Evolutionary conservation across 2,113 vertebrate genomes (phyloP).

Genomic region (Lampris incognitus): DNA sequence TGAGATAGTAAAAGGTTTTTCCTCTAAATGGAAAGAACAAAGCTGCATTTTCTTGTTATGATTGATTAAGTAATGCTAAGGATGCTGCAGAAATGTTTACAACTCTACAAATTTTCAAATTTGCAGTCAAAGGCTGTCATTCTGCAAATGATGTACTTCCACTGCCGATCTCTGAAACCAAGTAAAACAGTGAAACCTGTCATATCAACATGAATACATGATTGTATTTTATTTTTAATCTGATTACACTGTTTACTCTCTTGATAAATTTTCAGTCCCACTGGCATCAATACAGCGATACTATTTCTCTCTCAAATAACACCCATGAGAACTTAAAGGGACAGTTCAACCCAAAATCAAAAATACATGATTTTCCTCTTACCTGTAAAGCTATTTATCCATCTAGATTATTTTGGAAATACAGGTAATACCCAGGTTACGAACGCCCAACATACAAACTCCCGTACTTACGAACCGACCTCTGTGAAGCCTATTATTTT

Average conservation of each 20-base stretch:
- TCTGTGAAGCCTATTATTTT: too few relatives aligned
- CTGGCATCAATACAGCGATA: not conserved
- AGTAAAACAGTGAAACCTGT: slow-evolving; percentile 44
- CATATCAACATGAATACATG: slow-evolving; percentile 8
- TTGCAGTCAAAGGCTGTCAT: slow-evolving; percentile 96
- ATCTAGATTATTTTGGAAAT: too few relatives aligned
- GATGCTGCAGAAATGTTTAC: slow-evolving; percentile 4
- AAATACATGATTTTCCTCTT: too few relatives aligned
- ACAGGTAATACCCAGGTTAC: too few relatives aligned
- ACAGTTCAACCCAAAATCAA: not conserved
- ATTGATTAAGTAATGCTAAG: slow-evolving; percentile 3
- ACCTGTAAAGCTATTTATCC: too few relatives aligned
- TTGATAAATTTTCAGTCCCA: slow-evolving; percentile 10
- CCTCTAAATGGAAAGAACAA: slow-evolving; percentile 33
- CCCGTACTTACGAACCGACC: too few relatives aligned
- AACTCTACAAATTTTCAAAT: slow-evolving; percentile 88
- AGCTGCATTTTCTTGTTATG: slow-evolving; percentile 28
- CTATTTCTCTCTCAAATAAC: not conserved
- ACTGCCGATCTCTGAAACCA: slow-evolving; percentile 92
- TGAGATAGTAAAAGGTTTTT: slow-evolving; percentile 14
- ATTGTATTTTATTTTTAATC: not conserved
- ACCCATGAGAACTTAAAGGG: not conserved
- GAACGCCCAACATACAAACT: too few relatives aligned
- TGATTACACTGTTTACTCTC: not conserved
- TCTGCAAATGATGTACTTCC: slow-evolving; percentile 97